Evolutionary conservation across 2,888 invertebrate species (phyloP), one percentile per base, ranked within the genome.

Genomic region (Heteropelma amictum): DNA sequence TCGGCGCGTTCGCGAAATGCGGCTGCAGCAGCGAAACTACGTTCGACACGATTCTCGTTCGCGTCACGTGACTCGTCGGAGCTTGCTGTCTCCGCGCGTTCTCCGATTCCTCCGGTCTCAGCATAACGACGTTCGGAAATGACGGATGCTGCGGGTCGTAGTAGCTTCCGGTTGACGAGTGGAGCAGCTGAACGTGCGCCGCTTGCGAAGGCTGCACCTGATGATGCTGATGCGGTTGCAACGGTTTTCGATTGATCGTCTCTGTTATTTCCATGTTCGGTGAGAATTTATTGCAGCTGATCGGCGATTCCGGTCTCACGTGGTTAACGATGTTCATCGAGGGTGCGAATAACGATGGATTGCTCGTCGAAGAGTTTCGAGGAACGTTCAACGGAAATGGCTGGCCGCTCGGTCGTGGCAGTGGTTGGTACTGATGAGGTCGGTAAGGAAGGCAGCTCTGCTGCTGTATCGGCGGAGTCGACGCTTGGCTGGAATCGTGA

Each of bases 351-450:
- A 67, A 33, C 3, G 77, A 23, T 7, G 56, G 42, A 35, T 74
- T 80, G 3, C 80, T 79, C 4, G 72, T 35, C 17, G 77, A 49
- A 5, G 67, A 38, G 70, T 80, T 84, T 0, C 83, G 81, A 76
- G 82, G 82, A 33, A 85, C 65, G 26, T 84, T 85, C 0, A 85
- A 81, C 10, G 83, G 77, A 28, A 83, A 86, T n/a, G 84, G 83
- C 1, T 84, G 82, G 38, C 82, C 78, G 77, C 86, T 82, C 63
- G 83, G 84, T 14, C 85, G 81, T 2, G 82, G 82, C 45, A 85
- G 53, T 42, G 83, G 83, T 14, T 84, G 84, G 76, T 84, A 83
- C 10, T 85, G 84, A 51, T 86, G 85, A 1, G 81, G 71, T 5
- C 82, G 79, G 73, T 85, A 85, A 2, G 82, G 80, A 0, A 83